A percentile compares a stretch with the other conserved stretches of the same genome.
Evolutionary conservation across 2,888 invertebrate species (phyloP).

Genomic region (Seira musarum): DNA sequence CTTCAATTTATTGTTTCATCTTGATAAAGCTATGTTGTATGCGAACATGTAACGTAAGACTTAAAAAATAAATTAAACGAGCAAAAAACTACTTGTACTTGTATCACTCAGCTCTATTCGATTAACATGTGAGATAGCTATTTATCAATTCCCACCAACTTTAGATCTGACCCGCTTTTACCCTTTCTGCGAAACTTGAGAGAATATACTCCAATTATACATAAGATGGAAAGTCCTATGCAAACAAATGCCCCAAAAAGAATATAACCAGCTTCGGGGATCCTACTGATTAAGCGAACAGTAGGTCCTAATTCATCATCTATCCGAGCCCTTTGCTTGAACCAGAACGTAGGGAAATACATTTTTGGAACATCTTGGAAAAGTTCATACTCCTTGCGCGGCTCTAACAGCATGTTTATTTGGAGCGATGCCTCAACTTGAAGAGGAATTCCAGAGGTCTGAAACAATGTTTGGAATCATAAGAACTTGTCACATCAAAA

Average conservation of each 20-base stretch:
- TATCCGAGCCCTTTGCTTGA: conserved; percentile 79
- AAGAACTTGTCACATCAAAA: background rate
- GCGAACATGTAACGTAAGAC: too few relatives aligned
- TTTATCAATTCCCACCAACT: conserved; percentile 33
- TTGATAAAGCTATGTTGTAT: too few relatives aligned
- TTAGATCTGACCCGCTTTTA: conserved; percentile 31
- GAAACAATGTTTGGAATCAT: background rate
- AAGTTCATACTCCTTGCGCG: conserved; percentile 75
- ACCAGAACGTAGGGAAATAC: conserved; percentile 84
- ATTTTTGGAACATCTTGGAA: conserved; percentile 75
- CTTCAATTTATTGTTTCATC: too few relatives aligned
- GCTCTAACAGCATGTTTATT: conserved; percentile 83
- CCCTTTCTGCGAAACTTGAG: background rate
- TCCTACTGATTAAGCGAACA: conserved; percentile 75
- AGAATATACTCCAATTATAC: conserved; percentile 66
- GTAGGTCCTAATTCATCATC: conserved; percentile 76
- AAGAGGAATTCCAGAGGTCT: conserved; percentile 81
- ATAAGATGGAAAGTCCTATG: conserved; percentile 72
- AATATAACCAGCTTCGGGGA: conserved; percentile 76
- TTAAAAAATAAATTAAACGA: too few relatives aligned
- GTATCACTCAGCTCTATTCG: too few relatives aligned
- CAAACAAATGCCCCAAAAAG: conserved; percentile 76
- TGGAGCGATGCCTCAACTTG: conserved; percentile 83
- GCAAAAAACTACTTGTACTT: too few relatives aligned
- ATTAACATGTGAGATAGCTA: too few relatives aligned